Conservation (phyloP, 1,140 invertebrate species). For the Coboldia fuscipes region DNA sequence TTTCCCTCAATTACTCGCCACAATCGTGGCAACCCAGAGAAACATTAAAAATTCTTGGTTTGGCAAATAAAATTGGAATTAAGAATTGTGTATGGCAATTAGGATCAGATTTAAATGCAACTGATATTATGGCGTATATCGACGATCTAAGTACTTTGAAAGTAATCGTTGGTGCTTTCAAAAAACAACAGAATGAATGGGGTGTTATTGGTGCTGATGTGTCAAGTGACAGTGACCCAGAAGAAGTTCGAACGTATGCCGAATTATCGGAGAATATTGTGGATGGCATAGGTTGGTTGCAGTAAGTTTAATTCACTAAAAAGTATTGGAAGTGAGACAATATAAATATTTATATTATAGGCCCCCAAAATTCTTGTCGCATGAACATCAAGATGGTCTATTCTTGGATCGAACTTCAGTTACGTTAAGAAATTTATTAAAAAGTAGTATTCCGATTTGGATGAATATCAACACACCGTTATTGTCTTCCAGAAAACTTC, state of each 20-base stretch:
- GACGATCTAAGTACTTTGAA: slow-evolving; percentile 15
- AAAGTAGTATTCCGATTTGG: slow-evolving; percentile 14
- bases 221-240: slow-evolving; percentile 13
- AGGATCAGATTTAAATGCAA: slow-evolving; percentile 15
- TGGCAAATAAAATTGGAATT: slow-evolving; percentile 16
- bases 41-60: slow-evolving; percentile 16
- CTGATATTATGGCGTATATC: slow-evolving; percentile 13
- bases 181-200: slow-evolving; percentile 13
- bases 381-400: neutral
- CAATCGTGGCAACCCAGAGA: slow-evolving; percentile 19
- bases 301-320: slow-evolving; percentile 12
- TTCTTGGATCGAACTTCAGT: slow-evolving; percentile 15
- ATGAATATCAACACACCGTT: slow-evolving; percentile 10
- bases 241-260: slow-evolving; percentile 15
- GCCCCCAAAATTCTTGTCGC: neutral
- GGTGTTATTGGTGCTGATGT: slow-evolving; percentile 17
- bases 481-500: neutral
- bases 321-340: neutral
- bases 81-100: slow-evolving; percentile 18
- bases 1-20: slow-evolving; percentile 16
- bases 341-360: slow-evolving; percentile 1
- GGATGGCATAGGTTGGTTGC: slow-evolving; percentile 15
- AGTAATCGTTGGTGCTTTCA: slow-evolving; percentile 16
- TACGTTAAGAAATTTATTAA: slow-evolving; percentile 9
- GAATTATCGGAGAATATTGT: slow-evolving; percentile 15